Evolutionary conservation across 2,113 vertebrate species (phyloP).

Genomic region (Gulo gulo): DNA sequence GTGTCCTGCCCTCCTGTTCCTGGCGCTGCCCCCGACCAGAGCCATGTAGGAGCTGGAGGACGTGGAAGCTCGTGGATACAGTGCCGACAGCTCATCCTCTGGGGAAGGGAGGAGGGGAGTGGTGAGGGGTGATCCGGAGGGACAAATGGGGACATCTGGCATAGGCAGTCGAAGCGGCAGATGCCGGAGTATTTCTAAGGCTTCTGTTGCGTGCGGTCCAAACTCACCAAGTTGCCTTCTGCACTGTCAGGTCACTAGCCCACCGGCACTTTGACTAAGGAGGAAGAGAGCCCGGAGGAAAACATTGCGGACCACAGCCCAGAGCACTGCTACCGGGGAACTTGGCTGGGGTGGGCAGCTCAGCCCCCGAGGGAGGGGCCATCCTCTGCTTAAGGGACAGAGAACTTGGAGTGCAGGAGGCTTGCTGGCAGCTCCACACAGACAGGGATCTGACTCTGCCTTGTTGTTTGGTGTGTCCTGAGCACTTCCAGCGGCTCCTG

Average conservation of each 20-base stretch:
- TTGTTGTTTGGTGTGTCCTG: background rate
- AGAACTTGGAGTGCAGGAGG: background rate
- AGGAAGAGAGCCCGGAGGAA: background rate
- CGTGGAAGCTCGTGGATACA: fast-evolving
- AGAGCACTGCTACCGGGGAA: background rate
- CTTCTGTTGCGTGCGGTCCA: background rate
- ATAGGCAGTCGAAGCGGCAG: background rate
- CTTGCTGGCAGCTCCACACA: background rate
- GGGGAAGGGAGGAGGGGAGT: background rate
- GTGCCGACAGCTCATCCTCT: background rate
- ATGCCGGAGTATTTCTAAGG: background rate
- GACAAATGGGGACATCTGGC: background rate
- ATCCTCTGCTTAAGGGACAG: background rate
- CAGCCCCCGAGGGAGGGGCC: background rate
- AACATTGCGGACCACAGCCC: background rate
- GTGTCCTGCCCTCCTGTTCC: background rate
- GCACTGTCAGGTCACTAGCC: background rate
- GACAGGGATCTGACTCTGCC: background rate
- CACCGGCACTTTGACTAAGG: background rate
- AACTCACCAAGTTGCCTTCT: background rate
- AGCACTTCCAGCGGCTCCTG: background rate
- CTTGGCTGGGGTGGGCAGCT: background rate
- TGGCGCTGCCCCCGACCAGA: background rate
- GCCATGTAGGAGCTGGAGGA: background rate
- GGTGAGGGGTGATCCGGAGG: background rate